phyloP scores from a whole-genome alignment of 2,888 invertebrate species.

The Drosophila maculinotata region DNA sequence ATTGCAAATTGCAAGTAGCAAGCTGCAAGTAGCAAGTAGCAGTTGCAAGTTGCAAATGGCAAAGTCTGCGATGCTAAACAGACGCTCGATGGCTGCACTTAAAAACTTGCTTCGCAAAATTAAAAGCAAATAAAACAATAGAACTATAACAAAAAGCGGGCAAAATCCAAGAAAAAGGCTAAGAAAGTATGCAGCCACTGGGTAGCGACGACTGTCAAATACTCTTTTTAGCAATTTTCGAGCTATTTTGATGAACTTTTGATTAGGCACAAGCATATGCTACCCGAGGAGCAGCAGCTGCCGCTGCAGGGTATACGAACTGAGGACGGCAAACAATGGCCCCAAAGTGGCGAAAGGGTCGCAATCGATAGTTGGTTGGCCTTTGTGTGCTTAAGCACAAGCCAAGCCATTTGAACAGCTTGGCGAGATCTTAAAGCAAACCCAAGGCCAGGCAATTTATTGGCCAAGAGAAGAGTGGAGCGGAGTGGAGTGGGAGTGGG shows the following conservation, averaged over 20 bases:
- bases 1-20: conserved; percentile 58
- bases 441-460: conserved; percentile 64
- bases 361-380: conserved; percentile 56
- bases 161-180: conserved; percentile 13
- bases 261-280: background rate
- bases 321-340: conserved; percentile 43
- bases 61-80: conserved; percentile 58
- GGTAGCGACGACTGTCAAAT: background rate
- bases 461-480: conserved; percentile 52
- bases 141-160: conserved; percentile 52
- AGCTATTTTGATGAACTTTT: background rate
- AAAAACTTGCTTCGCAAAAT: conserved; percentile 67
- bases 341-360: conserved; percentile 52
- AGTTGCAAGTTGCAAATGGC: conserved; percentile 30
- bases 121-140: conserved; percentile 77
- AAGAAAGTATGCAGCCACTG: conserved; percentile 3
- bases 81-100: conserved; percentile 65
- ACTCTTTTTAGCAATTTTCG: conserved; percentile 4
- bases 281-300: background rate
- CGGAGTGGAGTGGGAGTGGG: no score
- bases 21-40: conserved; percentile 14
- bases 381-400: conserved; percentile 35
- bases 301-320: conserved; percentile 33
- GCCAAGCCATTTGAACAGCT: conserved; percentile 47
- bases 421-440: conserved; percentile 64